Evolutionary conservation across 2,113 vertebrate genomes (phyloP).

Genomic region (Hemibagrus wyckioides): DNA sequence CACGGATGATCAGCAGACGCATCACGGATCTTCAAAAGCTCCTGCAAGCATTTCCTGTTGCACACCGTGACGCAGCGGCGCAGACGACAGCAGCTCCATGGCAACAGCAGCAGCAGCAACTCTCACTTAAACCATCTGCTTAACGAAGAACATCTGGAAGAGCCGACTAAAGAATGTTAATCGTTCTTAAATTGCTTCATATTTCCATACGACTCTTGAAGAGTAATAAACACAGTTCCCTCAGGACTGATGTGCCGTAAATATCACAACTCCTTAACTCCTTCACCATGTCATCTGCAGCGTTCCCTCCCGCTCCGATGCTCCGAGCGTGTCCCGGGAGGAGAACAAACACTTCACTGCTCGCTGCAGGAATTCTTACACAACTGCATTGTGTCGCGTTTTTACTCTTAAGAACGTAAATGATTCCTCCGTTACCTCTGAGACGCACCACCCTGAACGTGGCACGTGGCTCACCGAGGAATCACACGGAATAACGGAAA

Average conservation of each 20-base stretch:
- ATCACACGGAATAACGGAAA: background rate
- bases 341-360: background rate
- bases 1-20: background rate
- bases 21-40: slow-evolving; percentile 18
- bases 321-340: background rate
- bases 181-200: slow-evolving; percentile 55
- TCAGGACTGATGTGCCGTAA: background rate
- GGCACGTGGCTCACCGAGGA: background rate
- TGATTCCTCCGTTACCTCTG: background rate
- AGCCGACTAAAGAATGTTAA: slow-evolving; percentile 42
- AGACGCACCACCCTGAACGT: background rate
- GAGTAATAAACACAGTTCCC: background rate
- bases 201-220: slow-evolving; percentile 47
- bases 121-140: slow-evolving; percentile 22
- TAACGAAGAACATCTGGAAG: slow-evolving; percentile 54
- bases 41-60: slow-evolving; percentile 30
- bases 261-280: slow-evolving; percentile 20
- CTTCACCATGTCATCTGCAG: background rate
- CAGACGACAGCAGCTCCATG: background rate
- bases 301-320: background rate
- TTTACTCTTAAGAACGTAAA: slow-evolving; percentile 2
- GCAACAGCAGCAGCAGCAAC: background rate
- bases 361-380: slow-evolving; percentile 7
- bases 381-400: background rate
- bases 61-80: background rate